Base-by-base conservation (phyloP, 2,113 vertebrate genomes). In the Coptodon bakossiorum region DNA sequence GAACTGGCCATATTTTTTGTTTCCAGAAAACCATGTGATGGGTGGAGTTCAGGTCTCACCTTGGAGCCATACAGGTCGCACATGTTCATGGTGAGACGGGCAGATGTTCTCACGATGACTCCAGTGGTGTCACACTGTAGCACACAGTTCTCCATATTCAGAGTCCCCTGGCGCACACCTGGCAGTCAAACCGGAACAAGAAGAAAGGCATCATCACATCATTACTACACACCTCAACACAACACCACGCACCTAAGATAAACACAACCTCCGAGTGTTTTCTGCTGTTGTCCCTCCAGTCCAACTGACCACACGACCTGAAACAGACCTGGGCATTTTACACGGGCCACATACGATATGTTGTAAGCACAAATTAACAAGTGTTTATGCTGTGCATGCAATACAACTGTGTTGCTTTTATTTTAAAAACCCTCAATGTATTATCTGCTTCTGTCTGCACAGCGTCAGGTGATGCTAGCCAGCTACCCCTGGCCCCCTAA, bases 41-140 rank as follows among this genome's bases (percentile, higher is more conserved):
- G 5, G 16, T 9, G 13, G 7, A 2, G n/a, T 0, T 29, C 19
- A 9, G 36, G 13, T 6, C 81, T 56, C 12, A 99, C 98, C 98
- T 99, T 99, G 54, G 98, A 97, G 66, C 99, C 99, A 50, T 98
- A 99, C 22, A 99, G 95, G 93, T 99, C 99, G 3, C 98, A 99
- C 90, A 97, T 97, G 80, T 97, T 98, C 98, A 99, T 99, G 59
- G 95, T 52, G 4, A 99, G 95, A 19, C 97, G 97, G 56, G 98
- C 97, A 6, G 98, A 97, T 2, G 97, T 97, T 43, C 97, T 95
- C 7, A 99, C 96, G 1, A 97, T 97, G 81, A 99, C 96, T 2
- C 99, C 98, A 1, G 98, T 98, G 7, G 98, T 99, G 87, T 98
- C 97, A 87, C 98, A 99, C 19, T 99, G 98, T 27, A 99, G 93